Evolutionary conservation across 1,140 invertebrate genomes (phyloP).

Genomic region (Frieseomelitta varia): DNA sequence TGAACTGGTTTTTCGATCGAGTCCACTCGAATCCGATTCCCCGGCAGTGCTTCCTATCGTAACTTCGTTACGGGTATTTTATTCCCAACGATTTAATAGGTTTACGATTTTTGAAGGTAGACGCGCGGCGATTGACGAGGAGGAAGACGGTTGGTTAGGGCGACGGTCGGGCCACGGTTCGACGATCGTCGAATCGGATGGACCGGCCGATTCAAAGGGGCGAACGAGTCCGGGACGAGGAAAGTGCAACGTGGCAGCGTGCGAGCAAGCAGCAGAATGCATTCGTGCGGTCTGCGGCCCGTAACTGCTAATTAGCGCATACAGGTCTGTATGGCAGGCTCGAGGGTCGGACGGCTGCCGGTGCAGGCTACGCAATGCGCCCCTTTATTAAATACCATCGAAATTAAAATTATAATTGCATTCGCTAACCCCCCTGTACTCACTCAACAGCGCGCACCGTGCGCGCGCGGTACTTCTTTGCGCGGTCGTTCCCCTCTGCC

Average conservation of each 20-base stretch:
- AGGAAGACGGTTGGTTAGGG: background rate
- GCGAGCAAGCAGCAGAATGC: slow-evolving; percentile 62
- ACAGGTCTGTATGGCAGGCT: slow-evolving; percentile 68
- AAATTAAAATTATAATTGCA: slow-evolving; percentile 83
- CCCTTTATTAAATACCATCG: slow-evolving; percentile 82
- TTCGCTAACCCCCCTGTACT: slow-evolving; percentile 71
- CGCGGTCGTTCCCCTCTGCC: slow-evolving; percentile 12
- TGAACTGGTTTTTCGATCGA: slow-evolving; percentile 38
- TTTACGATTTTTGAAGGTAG: background rate
- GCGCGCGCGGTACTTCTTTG: slow-evolving; percentile 66
- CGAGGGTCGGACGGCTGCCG: slow-evolving; percentile 59
- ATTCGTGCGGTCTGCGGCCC: slow-evolving; percentile 75
- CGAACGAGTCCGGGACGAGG: slow-evolving; percentile 46
- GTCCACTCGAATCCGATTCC: slow-evolving; percentile 44
- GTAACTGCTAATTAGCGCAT: slow-evolving; percentile 81
- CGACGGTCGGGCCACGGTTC: background rate
- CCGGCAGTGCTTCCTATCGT: slow-evolving; percentile 31
- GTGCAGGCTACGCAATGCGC: slow-evolving; percentile 68
- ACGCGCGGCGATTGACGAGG: background rate
- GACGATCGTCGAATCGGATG: background rate
- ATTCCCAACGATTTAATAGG: background rate
- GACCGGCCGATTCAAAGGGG: background rate
- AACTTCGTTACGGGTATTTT: slow-evolving; percentile 34
- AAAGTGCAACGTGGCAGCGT: slow-evolving; percentile 56
- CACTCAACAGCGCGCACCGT: slow-evolving; percentile 46